Conservation (phyloP, 2,888 invertebrate species). For the Mamestra brassicae region DNA sequence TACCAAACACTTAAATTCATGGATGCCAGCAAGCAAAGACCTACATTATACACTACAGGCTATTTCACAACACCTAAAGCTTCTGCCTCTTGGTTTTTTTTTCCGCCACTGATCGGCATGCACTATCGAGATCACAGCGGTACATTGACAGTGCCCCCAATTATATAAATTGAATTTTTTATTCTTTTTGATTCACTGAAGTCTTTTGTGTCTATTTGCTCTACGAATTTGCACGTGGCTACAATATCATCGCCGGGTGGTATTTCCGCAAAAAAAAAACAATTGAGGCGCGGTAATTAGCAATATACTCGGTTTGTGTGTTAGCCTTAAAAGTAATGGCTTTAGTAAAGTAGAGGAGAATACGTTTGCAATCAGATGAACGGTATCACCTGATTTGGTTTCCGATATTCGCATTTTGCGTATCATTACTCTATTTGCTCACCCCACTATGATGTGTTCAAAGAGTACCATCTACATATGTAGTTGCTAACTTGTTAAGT, state of each 20-base stretch:
- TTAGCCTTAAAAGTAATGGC: neutral
- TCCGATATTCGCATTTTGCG: neutral
- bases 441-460: neutral
- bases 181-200: constrained; percentile 42
- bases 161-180: constrained; percentile 58
- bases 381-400: constrained; percentile 16
- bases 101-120: constrained; percentile 25
- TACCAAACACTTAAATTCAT: no score
- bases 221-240: constrained; percentile 32
- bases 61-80: constrained; percentile 49
- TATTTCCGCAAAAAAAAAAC: constrained; percentile 27
- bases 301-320: constrained; percentile 11
- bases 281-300: constrained; percentile 34
- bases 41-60: constrained; percentile 9
- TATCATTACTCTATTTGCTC: constrained; percentile 16
- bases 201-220: constrained; percentile 48
- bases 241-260: constrained; percentile 11
- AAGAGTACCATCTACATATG: neutral
- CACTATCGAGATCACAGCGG: constrained; percentile 58
- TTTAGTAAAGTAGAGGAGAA: neutral
- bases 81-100: constrained; percentile 36
- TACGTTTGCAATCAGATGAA: neutral
- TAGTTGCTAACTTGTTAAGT: constrained; percentile 37
- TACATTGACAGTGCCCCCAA: constrained; percentile 54
- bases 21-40: neutral